Conservation (phyloP, 2,888 invertebrate genomes). For the Drosophila infuscata region DNA sequence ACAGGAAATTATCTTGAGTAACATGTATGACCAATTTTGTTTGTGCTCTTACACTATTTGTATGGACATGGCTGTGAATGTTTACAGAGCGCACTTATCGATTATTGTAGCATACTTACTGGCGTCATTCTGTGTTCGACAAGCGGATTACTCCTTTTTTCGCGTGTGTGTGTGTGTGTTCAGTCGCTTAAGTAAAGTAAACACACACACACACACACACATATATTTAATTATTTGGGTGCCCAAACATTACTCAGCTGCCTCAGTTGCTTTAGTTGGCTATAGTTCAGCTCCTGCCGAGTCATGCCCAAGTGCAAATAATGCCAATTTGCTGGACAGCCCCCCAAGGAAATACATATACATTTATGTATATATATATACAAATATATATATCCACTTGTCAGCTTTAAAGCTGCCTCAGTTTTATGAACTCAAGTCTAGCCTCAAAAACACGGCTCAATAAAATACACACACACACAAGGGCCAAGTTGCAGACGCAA, state of each 20-base stretch:
- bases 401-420: constrained; percentile 23
- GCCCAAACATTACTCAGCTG: constrained; percentile 35
- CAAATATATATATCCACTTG: not conserved
- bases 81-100: constrained; percentile 60
- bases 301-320: constrained; percentile 63
- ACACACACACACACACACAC: not conserved
- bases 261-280: not conserved
- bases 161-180: constrained; percentile 9
- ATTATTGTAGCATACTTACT: constrained; percentile 77
- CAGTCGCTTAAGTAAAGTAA: constrained; percentile 7
- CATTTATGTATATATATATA: not conserved
- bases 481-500: constrained; percentile 48
- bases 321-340: constrained; percentile 65
- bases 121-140: constrained; percentile 60
- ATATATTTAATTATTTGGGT: constrained; percentile 6
- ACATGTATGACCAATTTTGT: not conserved
- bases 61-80: constrained; percentile 15
- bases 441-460: constrained; percentile 25
- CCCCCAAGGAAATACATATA: not conserved
- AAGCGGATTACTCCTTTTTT: constrained; percentile 39
- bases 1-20: not conserved
- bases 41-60: not conserved
- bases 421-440: constrained; percentile 49
- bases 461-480: constrained; percentile 16
- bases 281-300: constrained; percentile 42